These are phyloP conservation scores for Poeciliopsis occidentalis DNA, from an alignment of 2,113 vertebrate species.

Conservation along the genomic window DNA sequence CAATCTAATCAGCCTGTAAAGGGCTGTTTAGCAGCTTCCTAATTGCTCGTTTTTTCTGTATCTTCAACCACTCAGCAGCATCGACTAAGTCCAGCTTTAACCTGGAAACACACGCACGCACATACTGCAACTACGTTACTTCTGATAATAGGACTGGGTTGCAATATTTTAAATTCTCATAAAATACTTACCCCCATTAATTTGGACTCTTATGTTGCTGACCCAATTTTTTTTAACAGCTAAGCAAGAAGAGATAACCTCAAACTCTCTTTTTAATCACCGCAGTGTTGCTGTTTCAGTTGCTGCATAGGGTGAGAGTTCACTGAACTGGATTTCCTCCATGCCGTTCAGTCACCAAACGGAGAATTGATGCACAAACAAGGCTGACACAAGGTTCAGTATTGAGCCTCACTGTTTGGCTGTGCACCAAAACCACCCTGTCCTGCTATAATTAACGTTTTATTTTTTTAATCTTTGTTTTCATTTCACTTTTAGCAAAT, in stretches of 20 bases:
- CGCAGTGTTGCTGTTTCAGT: conserved; percentile 12
- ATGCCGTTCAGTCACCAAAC: conserved; percentile 15
- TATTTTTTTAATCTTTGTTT: not conserved
- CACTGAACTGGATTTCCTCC: conserved; percentile 9
- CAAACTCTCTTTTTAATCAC: conserved; percentile 1
- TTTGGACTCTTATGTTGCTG: conserved; percentile 42
- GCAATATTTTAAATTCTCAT: conserved; percentile 69
- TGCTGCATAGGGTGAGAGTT: conserved; percentile 3
- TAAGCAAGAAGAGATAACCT: not conserved
- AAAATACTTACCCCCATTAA: conserved; percentile 71
- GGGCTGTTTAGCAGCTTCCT: conserved; percentile 63
- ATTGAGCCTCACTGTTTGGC: not conserved
- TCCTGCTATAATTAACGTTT: not conserved
- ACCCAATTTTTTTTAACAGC: conserved; percentile 23
- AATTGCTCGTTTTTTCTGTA: conserved; percentile 75
- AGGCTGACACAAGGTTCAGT: not conserved
- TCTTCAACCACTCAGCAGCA: conserved; percentile 61
- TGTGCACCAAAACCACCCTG: not conserved
- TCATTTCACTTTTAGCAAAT: not conserved
- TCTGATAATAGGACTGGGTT: conserved; percentile 77
- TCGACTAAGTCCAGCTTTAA: conserved; percentile 55
- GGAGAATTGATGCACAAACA: conserved; percentile 19
- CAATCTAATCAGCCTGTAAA: conserved; percentile 79
- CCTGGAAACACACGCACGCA: conserved; percentile 66
- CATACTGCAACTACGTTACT: conserved; percentile 75